Base-by-base conservation (phyloP, 2,797 vertebrate genomes). In the Coranthus polyacanthus region DNA sequence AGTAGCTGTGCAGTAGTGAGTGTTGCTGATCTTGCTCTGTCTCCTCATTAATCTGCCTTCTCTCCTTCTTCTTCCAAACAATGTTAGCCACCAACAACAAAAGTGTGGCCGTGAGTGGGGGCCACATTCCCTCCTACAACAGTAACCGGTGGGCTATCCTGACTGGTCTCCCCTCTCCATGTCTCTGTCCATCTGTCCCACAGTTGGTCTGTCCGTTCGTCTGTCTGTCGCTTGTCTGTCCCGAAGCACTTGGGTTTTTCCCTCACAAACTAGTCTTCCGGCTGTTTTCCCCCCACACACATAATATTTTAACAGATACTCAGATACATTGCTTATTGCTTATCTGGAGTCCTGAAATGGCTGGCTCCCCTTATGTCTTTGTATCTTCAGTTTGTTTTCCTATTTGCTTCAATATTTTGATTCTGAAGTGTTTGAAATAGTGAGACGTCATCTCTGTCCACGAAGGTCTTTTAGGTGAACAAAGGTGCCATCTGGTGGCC, bases 111-210 rank as follows among this genome's bases (percentile, higher is more conserved):
- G 88, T 91, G 89, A 91, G 92, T 59, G 92, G 88, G 80, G 91
- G 83, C 84, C 92, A 74, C 82, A 89, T 92, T 72, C 81, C 91
- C 85, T 91, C 93, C 91, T 93, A 87, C 94, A 90, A 90, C 90
- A 91, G 86, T 83, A 94, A 94, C 90, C 85, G 94, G 94, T 94
- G 94, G 93, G 93, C 92, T 93, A 90, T 88, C 89, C 89, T 90
- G 88, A 90, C 88, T 89, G 90, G 86, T 89, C 79, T 81, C 67
- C 69, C 67, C 69, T 82, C 72, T 73, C 44, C 68, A 70, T 91
- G 75, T 82, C 73, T 91, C 77, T 84, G 85, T 93, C 79, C 86
- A 83, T 90, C 78, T 82, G 81, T 92, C 86, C 78, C 70, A 71
- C 85, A 70, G 80, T 86, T 61, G 18, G 82, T 89, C 56, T 47